Evolutionary conservation across 2,888 invertebrate species (phyloP), one percentile per base, ranked within the genome.

Genomic region (Drosophila colorata): DNA sequence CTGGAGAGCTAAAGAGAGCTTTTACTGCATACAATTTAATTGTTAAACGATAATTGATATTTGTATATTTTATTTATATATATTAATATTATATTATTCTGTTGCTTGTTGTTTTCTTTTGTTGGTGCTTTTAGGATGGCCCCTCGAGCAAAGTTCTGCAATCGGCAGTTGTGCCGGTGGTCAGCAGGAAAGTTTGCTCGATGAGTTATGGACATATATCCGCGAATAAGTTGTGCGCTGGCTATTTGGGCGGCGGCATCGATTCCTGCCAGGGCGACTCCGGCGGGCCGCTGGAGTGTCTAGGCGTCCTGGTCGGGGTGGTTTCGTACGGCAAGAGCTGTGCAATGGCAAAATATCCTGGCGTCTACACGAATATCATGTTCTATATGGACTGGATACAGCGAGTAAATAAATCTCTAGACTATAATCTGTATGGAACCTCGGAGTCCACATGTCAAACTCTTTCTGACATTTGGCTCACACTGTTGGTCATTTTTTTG

Each of bases 221-320:
- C 0, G 0, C 0, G 0, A 71, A 80, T 0, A 79, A 88, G 77
- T 31, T 91, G 9, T 91, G 91, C 31, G 91, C 91, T 4, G 91
- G 91, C 0, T 74, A 49, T 33, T 63, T 78, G 60, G 4, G 4
- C 0, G 91, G 91, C 1, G 90, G 87, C 1, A 18, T 78, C 8
- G 90, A 90, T 63, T 80, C 91, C 5, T 91, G 91, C 33, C 89
- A 90, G 51, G 91, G 91, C 2, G 91, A 91, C 28, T 90, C 91
- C 2, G 91, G 91, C 3, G 91, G 91, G 6, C 91, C 91, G 2
- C 31, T 91, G 37, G 59, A 59, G 3, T 91, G 91, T 55, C 56
- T 69, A 18, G 60, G 61, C 7, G 1, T 7, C 8, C 59, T 91
- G 33, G 74, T 71, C 0, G 91, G 91, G 0, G 46, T 91, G 7